These are phyloP conservation scores for Monodelphis domestica DNA, from an alignment of 2,797 vertebrate species.

Conservation along the genomic window DNA sequence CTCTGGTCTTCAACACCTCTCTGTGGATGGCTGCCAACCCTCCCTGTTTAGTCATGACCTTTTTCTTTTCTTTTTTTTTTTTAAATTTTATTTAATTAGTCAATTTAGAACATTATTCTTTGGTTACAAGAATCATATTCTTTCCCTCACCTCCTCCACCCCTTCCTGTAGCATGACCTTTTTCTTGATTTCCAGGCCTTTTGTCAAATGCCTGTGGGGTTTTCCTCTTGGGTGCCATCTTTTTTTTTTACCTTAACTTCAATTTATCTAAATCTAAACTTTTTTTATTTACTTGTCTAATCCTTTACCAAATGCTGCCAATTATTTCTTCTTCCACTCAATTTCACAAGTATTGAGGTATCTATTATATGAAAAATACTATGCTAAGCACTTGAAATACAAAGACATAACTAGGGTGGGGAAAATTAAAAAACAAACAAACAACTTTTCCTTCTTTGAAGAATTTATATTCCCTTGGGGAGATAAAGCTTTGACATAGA, in stretches of 20 bases:
- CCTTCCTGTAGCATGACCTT: too few relatives aligned
- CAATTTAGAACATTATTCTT: too few relatives aligned
- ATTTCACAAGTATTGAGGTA: background rate
- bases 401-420: background rate
- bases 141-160: too few relatives aligned
- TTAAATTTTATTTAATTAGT: too few relatives aligned
- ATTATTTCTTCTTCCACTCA: background rate
- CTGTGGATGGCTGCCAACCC: background rate
- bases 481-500: background rate
- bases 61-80: too few relatives aligned
- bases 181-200: background rate
- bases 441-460: background rate
- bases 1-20: background rate
- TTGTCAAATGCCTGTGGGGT: background rate
- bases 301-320: background rate
- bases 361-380: background rate
- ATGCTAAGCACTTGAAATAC: background rate
- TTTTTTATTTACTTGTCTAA: background rate
- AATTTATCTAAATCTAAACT: background rate
- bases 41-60: background rate
- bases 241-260: background rate
- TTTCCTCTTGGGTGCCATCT: background rate
- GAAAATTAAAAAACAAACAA: background rate
- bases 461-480: background rate
- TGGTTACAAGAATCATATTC: too few relatives aligned